Evolutionary conservation across 2,797 vertebrate genomes (phyloP).

Genomic region (Parauchenoglanis punctatus): DNA sequence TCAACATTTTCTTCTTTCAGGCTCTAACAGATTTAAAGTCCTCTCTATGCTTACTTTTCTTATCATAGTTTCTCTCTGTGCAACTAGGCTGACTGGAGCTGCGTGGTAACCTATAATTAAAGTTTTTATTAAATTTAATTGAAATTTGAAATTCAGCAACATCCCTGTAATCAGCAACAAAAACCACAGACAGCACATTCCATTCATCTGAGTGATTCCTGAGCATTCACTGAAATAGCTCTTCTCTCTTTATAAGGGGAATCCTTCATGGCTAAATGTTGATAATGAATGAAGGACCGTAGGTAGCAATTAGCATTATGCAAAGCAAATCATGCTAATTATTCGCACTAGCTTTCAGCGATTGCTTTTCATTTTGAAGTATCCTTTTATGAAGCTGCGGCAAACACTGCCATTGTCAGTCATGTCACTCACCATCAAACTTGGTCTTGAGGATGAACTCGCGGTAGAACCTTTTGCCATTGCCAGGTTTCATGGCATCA

Average conservation of each 20-base stretch:
- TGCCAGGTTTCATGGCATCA: slow-evolving; percentile 88
- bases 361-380: background rate
- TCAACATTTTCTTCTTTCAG: slow-evolving; percentile 5
- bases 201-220: slow-evolving; percentile 18
- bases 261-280: slow-evolving; percentile 1
- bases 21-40: slow-evolving; percentile 2
- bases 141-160: slow-evolving; percentile 18
- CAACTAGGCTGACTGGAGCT: background rate
- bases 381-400: background rate
- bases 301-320: slow-evolving; percentile 38
- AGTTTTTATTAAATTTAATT: background rate
- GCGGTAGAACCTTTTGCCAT: slow-evolving; percentile 92
- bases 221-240: slow-evolving; percentile 1
- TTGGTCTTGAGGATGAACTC: slow-evolving; percentile 97
- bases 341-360: slow-evolving; percentile 11
- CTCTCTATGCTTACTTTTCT: background rate
- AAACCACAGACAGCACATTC: slow-evolving; percentile 1
- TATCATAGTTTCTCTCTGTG: background rate
- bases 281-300: slow-evolving; percentile 27
- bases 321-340: slow-evolving; percentile 29
- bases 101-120: slow-evolving; percentile 39
- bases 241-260: slow-evolving; percentile 1
- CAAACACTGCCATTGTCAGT: slow-evolving; percentile 11
- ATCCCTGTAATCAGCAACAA: slow-evolving; percentile 14
- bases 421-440: slow-evolving; percentile 85